Evolutionary conservation across 2,113 vertebrate species (phyloP).

Genomic region (Athene noctua): DNA sequence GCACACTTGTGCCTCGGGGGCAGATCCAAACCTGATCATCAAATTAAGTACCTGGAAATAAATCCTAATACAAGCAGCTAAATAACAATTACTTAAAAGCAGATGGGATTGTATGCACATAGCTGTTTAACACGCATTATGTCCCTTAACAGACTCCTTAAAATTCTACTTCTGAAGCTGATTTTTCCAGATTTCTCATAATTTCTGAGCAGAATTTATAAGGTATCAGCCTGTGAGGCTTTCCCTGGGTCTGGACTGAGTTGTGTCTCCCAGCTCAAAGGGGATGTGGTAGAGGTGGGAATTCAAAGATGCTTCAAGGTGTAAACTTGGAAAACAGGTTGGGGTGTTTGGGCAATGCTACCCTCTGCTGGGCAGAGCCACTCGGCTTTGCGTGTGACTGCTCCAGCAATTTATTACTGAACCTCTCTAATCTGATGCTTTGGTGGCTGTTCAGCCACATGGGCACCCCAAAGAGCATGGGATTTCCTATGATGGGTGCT

Average conservation of each 20-base stretch:
- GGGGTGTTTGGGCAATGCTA: conserved; percentile 31
- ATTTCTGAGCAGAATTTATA: background rate
- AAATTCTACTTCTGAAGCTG: background rate
- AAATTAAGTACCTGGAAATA: background rate
- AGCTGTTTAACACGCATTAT: background rate
- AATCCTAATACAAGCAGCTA: background rate
- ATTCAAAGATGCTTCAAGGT: background rate
- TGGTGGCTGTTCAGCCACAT: background rate
- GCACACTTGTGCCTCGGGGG: background rate
- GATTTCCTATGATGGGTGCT: rapidly evolving
- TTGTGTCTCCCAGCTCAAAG: background rate
- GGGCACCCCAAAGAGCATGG: background rate
- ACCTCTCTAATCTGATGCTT: background rate
- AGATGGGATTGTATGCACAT: background rate
- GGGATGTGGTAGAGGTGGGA: background rate
- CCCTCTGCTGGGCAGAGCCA: conserved; percentile 50
- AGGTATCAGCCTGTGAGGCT: background rate
- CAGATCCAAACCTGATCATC: background rate
- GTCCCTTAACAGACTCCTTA: background rate
- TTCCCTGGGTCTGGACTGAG: background rate
- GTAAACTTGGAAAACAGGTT: background rate
- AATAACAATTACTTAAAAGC: background rate
- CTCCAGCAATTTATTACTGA: background rate
- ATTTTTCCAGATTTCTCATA: background rate
- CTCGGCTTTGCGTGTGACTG: background rate